Percentiles rank a stretch among this genome's conserved stretches.
Conservation (phyloP, 2,797 vertebrate species). For the Linurgus olivaceus region DNA sequence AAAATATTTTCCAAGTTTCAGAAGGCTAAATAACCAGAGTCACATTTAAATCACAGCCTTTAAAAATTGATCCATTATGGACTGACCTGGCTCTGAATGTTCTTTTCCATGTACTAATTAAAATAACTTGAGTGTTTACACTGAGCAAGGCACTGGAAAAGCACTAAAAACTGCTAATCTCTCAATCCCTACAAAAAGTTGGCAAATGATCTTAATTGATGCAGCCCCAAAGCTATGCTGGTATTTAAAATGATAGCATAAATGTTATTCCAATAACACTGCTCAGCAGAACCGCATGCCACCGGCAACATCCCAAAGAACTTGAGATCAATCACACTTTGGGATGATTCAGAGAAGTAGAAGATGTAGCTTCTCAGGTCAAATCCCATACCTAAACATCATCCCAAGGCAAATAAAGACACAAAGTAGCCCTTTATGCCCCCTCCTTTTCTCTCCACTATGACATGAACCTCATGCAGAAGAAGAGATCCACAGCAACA, state of each 20-base stretch:
- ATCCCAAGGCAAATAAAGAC: background rate
- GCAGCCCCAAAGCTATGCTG: background rate
- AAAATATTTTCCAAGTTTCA: background rate
- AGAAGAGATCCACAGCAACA: background rate
- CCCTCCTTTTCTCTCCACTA: background rate
- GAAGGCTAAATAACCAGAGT: background rate
- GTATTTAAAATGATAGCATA: background rate
- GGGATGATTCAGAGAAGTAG: background rate
- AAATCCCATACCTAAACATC: background rate
- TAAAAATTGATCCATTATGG: background rate
- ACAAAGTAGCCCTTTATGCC: background rate
- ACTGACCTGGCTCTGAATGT: background rate
- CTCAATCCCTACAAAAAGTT: background rate
- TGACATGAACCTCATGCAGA: background rate
- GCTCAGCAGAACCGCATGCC: background rate
- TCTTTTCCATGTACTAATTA: slow-evolving; percentile 10
- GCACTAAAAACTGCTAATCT: background rate
- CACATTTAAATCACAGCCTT: background rate
- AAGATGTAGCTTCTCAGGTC: background rate
- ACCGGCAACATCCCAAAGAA: background rate
- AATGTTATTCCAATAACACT: background rate
- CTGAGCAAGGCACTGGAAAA: background rate
- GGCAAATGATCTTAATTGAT: background rate
- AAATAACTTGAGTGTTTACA: background rate
- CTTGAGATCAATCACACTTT: background rate